Base-by-base conservation (phyloP, 2,113 vertebrate genomes). In the Oryzias woworae region DNA sequence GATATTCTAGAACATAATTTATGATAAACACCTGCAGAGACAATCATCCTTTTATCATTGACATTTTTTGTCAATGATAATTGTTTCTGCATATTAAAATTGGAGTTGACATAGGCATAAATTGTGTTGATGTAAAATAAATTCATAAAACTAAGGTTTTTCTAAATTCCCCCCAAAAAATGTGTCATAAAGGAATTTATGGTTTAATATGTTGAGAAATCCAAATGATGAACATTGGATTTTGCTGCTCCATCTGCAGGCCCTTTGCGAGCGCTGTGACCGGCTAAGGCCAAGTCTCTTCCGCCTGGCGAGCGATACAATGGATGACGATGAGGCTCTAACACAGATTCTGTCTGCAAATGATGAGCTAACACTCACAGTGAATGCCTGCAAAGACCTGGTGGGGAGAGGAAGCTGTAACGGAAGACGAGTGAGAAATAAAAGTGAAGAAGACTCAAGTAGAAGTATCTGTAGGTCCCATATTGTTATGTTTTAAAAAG, bases 221-320 rank as follows among this genome's bases (percentile, higher is more conserved):
- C 28, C 5, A 6, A 18, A 13, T 12, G 23, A 4, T 6, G 14
- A 45, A 14, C 6, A 17, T 41, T 26, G 42, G 3, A 53, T n/a
- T 3, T 10, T 3, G 28, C 15, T 41, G 3, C 47, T 4, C 14
- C n/a, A 12, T 0, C 72, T 73, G 22, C 53, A 97, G 96, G 71
- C 43, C 0, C 51, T 94, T 43, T 90, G 81, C 12, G 91, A 94
- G 52, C 85, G 85, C 59, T 94, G 94, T 14, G 94, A 97, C 72
- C 92, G 89, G 62, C 91, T 96, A 71, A 87, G 94, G 70, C 93
- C 92, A 0, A 92, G 88, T 44, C 91, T 98, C 3, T 97, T 96
- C 71, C 92, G 94, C 41, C 85, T 97, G 36, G 95, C 96, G 17
- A 94, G 92, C 0, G 94, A 95, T 63, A 93, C 93, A 0, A 81